A percentile compares a stretch with the other conserved stretches of the same genome.
phyloP scores from a whole-genome alignment of 1,140 invertebrate genomes.

The Apis dorsata region DNA sequence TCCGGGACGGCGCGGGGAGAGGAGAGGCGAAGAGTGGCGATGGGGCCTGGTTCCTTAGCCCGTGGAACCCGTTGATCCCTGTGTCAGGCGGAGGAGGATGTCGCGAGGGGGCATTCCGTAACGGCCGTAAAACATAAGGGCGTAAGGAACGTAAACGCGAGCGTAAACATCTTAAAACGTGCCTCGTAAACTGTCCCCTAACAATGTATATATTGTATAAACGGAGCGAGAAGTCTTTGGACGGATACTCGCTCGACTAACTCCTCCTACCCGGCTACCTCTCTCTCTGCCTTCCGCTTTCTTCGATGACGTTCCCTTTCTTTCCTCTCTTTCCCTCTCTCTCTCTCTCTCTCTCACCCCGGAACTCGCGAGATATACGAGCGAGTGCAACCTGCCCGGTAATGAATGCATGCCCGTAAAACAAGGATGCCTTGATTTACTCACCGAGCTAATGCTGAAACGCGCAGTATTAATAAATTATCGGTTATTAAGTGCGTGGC shows the following conservation, averaged over 20 bases:
- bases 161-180: conserved; percentile 66
- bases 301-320: conserved; percentile 6
- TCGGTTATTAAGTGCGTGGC: conserved; percentile 72
- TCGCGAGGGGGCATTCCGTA: conserved; percentile 55
- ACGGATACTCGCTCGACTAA: conserved; percentile 24
- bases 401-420: conserved; percentile 78
- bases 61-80: conserved; percentile 55
- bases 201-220: conserved; percentile 60
- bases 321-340: conserved; percentile 16
- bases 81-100: conserved; percentile 56
- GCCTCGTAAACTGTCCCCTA: conserved; percentile 63
- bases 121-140: conserved; percentile 63
- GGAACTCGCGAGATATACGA: conserved; percentile 74
- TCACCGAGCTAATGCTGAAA: conserved; percentile 68
- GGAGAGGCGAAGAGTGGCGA: conserved; percentile 5
- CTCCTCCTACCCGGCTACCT: conserved; percentile 23
- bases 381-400: conserved; percentile 71
- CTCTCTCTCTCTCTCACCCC: conserved; percentile 46
- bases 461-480: conserved; percentile 76
- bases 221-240: conserved; percentile 33
- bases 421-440: conserved; percentile 77
- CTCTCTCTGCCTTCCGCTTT: conserved; percentile 31
- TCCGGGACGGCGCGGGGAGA: not conserved
- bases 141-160: conserved; percentile 63
- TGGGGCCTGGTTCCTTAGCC: conserved; percentile 50